Evolutionary conservation across 2,888 invertebrate genomes (phyloP), one percentile per base, ranked within the genome.

Genomic region (Pogonocherus hispidulus): DNA sequence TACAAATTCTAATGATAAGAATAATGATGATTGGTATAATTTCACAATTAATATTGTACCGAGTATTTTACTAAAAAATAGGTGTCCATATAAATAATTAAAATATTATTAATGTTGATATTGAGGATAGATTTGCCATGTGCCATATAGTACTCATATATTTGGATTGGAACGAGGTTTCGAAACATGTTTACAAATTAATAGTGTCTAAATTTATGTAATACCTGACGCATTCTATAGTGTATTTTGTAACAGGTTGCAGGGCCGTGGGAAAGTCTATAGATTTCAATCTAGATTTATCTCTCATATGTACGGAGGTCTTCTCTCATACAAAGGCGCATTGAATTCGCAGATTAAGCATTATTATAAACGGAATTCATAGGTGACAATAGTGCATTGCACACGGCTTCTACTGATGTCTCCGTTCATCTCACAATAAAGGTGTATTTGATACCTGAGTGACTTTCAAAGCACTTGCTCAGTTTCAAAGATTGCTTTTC

Each of bases 201-300:
- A 41, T 41, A 14, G 27, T 41, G 16, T 41, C 41, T 16, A 41
- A 41, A 16, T 41, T 52, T 32, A 52, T 16, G 27, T 18, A 52
- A 52, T 52, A 8, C 32, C 3, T 27, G 52, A 16, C 32, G 32
- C 1, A 8, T 6, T 4, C n/a, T n/a, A n/a, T n/a, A n/a, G n/a
- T n/a, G n/a, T n/a, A 9, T 18, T 52, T 52, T 9, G 32, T 52
- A 52, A 52, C 52, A 52, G 52, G 52, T 52, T 52, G 52, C 18
- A 16, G 41, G n/a, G 9, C 52, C 52, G 32, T 52, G 52, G 52
- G 52, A 52, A 52, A 52, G 11, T 32, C 16, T 41, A n/a, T n/a
- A 52, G 18, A 27, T 18, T 16, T 32, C 16, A 27, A 32, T 52
- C 32, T 52, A 32, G 32, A 32, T 52, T 8, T 52, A 32, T 52